Percentiles rank a stretch among this genome's conserved stretches.
Conservation (phyloP, 2,797 vertebrate genomes). For the Muraenolepis orangiensis region DNA sequence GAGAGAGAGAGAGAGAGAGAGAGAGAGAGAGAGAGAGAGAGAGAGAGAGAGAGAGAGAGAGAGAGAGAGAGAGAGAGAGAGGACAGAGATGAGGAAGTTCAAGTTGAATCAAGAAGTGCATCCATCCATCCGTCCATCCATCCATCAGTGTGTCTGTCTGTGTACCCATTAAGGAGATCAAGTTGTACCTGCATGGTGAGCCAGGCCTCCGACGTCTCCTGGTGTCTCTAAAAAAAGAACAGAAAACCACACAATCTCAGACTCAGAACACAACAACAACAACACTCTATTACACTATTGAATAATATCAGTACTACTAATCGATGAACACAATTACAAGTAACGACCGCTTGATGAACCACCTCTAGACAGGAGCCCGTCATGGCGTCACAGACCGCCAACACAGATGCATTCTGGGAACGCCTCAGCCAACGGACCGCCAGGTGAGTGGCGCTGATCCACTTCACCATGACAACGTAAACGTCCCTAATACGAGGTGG, state of each 20-base stretch:
- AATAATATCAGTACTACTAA: not conserved
- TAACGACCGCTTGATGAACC: not conserved
- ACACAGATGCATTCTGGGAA: slow-evolving; percentile 86
- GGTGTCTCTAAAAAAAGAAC: slow-evolving; percentile 48
- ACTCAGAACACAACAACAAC: not conserved
- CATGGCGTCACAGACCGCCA: slow-evolving; percentile 88
- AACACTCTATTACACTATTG: not conserved
- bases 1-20: slow-evolving; percentile 12
- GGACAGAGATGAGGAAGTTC: not conserved
- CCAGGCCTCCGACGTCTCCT: slow-evolving; percentile 55
- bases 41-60: not conserved
- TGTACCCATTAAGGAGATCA: not conserved
- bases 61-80: slow-evolving; percentile 1
- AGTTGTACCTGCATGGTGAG: slow-evolving; percentile 59
- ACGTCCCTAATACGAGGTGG: slow-evolving; percentile 77
- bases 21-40: slow-evolving; percentile 6
- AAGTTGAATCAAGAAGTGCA: not conserved
- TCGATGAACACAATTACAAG: not conserved
- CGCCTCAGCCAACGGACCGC: slow-evolving; percentile 91
- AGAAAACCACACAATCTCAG: slow-evolving; percentile 3
- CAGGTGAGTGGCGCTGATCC: slow-evolving; percentile 89
- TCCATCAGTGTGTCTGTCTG: too few relatives aligned
- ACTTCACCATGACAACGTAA: slow-evolving; percentile 94
- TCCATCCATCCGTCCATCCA: not conserved
- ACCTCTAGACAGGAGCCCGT: slow-evolving; percentile 81